These are phyloP conservation scores for Isurus oxyrinchus DNA, from an alignment of 2,113 vertebrate species.

Conservation along the genomic window DNA sequence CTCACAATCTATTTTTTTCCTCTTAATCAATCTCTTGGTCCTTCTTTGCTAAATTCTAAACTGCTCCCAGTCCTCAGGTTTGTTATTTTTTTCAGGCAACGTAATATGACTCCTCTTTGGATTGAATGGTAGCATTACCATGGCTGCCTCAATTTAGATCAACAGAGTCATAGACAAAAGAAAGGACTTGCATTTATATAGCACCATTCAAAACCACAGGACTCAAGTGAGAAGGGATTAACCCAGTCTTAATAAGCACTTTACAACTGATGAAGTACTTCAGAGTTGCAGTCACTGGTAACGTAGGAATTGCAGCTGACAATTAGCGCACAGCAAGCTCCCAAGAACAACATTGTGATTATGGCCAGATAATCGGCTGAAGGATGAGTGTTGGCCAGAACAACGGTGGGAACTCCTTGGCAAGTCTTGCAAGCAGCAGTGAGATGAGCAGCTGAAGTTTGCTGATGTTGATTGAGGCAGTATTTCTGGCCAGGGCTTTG, in stretches of 20 bases:
- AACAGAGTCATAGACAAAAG: neutral
- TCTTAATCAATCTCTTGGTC: too few species aligned
- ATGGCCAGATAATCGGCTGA: neutral
- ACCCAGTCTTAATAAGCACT: neutral
- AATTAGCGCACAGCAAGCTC: neutral
- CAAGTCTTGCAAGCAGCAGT: neutral
- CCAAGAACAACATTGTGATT: neutral
- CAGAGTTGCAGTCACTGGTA: neutral
- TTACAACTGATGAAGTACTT: neutral
- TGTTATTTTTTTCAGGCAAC: too few species aligned
- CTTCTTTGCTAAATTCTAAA: too few species aligned
- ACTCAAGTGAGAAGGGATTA: neutral
- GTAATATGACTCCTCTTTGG: neutral
- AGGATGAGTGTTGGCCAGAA: neutral
- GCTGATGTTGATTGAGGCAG: neutral
- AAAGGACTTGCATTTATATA: neutral
- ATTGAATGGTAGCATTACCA: neutral
- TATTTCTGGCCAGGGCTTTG: too few species aligned
- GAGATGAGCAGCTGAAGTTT: neutral
- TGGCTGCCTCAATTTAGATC: neutral
- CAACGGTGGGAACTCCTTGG: neutral
- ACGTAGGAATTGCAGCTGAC: neutral
- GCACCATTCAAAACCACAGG: neutral
- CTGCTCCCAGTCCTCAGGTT: too few species aligned
- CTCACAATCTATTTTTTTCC: too few species aligned